Conservation (phyloP, 2,113 vertebrate genomes). For the Crotalus horridus region DNA sequence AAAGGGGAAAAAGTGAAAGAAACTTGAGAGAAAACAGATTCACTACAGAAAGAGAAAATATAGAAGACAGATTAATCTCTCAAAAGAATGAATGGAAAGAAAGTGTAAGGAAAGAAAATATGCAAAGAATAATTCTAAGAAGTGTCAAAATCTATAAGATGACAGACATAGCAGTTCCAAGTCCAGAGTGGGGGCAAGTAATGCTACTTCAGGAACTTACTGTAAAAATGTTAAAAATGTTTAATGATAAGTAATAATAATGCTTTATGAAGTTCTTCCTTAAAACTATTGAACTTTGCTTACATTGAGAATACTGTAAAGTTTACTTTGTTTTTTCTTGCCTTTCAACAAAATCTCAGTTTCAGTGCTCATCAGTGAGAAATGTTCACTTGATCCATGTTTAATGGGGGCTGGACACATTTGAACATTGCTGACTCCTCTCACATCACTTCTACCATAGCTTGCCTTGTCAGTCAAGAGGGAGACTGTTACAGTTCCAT, state of each 20-base stretch:
- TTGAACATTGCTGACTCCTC: neutral
- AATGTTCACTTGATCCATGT: neutral
- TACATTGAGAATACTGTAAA: neutral
- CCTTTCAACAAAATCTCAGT: neutral
- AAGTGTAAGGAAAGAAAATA: neutral
- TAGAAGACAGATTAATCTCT: neutral
- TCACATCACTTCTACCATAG: neutral
- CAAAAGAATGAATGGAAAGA: neutral
- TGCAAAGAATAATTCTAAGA: neutral
- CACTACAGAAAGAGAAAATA: neutral
- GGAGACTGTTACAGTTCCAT: neutral
- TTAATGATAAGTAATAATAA: neutral
- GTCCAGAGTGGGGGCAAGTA: neutral
- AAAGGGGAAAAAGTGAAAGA: neutral
- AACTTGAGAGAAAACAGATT: neutral
- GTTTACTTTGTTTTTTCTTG: neutral
- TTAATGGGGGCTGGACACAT: neutral
- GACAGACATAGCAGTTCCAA: neutral
- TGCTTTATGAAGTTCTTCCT: neutral
- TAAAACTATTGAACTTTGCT: neutral
- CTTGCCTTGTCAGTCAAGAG: neutral
- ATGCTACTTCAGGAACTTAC: neutral
- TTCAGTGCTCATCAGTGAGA: neutral
- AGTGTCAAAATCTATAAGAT: neutral
- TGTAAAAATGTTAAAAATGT: neutral